Base-by-base conservation (phyloP, 2,797 vertebrate genomes). In the Gymnodraco acuticeps region DNA sequence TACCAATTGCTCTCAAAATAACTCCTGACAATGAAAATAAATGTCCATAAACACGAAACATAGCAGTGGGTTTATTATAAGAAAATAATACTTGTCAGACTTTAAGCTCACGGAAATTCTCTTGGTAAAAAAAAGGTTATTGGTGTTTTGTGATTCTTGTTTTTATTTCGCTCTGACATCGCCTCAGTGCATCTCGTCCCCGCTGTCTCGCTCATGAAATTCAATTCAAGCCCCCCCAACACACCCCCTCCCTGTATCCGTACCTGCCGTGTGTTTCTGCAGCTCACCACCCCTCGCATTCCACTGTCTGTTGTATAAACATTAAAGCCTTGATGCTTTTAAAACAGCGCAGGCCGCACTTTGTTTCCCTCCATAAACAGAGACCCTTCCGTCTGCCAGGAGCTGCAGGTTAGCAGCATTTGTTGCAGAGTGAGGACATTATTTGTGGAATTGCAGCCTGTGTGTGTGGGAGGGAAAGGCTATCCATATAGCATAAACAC, bases 401-500 rank as follows among this genome's bases (percentile, higher is more conserved):
- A 74, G 73, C 77, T 33, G 70, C 70, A 72, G 83, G 83, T 88
- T 69, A 70, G 67, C 56, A 1, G 60, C 54, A 66, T 66, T 73
- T 73, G 70, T 75, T 27, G 55, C 50, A 17, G 75, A 72, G 73
- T 33, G 78, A 79, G 78, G 58, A 68, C 66, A 66, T 80, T 76
- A 73, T 82, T 81, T 87, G 73, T 62, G 75, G 65, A 65, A 68
- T 42, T 70, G 60, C 78, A 73, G 77, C 60, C 7, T 38, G 45
- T 41, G 52, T 50, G 74, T 63, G 85, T 84, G 89, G 81, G 84
- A 10, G 80, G 64, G 54, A 83, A 84, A 89, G 83, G 82, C 84
- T 67, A 77, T 85, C 82, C 60, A 70, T 77, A 69, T 46, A 58
- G 81, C 69, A 71, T 84, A 82, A 90, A 90, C 83, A 88, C 78